These are phyloP conservation scores for Microcebus jonahi DNA, from an alignment of 2,113 vertebrate species.

Conservation along the genomic window DNA sequence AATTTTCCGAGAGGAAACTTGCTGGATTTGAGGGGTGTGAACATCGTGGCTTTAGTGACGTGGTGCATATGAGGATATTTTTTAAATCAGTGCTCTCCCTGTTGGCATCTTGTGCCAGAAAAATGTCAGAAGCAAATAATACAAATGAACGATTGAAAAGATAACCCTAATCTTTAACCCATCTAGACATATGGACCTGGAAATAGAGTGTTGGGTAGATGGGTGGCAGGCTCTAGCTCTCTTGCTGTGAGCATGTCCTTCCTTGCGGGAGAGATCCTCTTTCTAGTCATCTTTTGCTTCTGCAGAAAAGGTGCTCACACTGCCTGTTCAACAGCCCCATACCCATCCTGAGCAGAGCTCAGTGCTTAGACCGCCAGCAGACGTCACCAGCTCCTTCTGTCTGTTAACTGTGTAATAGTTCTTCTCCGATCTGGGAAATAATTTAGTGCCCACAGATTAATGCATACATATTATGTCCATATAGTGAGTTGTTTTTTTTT, in stretches of 20 bases:
- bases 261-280: neutral
- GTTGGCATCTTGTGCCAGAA: neutral
- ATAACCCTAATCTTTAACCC: neutral
- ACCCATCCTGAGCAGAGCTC: neutral
- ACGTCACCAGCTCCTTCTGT: neutral
- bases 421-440: neutral
- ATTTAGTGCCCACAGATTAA: neutral
- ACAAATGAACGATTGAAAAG: neutral
- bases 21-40: neutral
- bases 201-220: neutral
- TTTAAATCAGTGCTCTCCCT: neutral
- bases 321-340: neutral
- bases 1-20: neutral
- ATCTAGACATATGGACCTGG: neutral
- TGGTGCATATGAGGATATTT: neutral
- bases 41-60: neutral
- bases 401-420: too few species aligned
- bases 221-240: neutral
- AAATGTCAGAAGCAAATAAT: slow-evolving; percentile 17
- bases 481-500: neutral
- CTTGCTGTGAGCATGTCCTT: neutral
- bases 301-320: neutral
- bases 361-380: accelerated
- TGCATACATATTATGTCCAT: accelerated
- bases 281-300: neutral